Evolutionary conservation across 2,888 invertebrate genomes (phyloP), one percentile per base, ranked within the genome.

Genomic region (Rhabditophanes sp.): DNA sequence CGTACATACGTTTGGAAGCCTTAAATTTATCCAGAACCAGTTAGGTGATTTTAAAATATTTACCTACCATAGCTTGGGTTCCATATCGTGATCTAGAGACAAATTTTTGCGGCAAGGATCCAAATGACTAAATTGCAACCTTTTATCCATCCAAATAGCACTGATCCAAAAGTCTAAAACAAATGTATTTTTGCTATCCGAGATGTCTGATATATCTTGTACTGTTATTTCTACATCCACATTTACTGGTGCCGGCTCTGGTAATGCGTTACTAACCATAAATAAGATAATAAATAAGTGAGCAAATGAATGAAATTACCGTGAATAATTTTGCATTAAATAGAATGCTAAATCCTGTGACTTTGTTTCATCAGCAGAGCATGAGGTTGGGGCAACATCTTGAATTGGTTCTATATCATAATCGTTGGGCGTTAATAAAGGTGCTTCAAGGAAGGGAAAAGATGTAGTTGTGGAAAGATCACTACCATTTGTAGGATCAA

Each of bases 51-150:
- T 19, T 15, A 38, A 38, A 37, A n/a, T n/a, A n/a, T n/a, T n/a
- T 12, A 12, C 33, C 17, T 25, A 41, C 60, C 60, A 60, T 5
- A 60, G 30, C 25, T 48, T 46, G 3, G 60, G 59, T 28, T 60
- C 60, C 53, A 60, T 60, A 31, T 60, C 60, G 35, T 60, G 60
- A 36, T 60, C 60, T 17, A 60, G 30, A 5, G 59, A 60, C 1
- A 60, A 40, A 30, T 60, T 60, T 24, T 41, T 46, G 0, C 59
- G 45, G 27, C 59, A 59, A 1, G 59, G 57, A 29, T 60, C 59
- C 24, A 60, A 27, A 22, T 57, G 53, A 3, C 37, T 39, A 37
- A 60, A 59, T 9, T 50, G 37, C 3, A 42, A 45, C 44, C 59
- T 37, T 11, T 39, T 37, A 42, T 59, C 59, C 30, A 53, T 42